Evolutionary conservation across 2,888 invertebrate genomes (phyloP).

Genomic region (Erpobdella octoculata): DNA sequence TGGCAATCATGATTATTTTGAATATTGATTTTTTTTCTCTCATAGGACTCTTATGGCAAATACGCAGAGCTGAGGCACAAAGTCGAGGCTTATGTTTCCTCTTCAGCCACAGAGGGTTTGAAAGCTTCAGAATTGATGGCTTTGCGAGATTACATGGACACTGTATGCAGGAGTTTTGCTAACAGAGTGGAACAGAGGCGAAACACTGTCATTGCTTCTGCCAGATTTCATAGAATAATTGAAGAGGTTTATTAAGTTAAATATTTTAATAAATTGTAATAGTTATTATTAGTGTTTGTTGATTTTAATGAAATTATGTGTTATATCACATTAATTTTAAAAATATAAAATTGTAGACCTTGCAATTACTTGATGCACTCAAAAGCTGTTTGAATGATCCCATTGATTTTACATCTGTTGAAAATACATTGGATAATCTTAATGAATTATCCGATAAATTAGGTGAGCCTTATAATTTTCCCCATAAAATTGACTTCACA

Average conservation of each 20-base stretch:
- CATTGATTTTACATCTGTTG: not conserved
- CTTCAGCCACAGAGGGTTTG: not conserved
- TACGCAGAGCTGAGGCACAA: conserved; percentile 70
- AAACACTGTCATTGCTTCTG: conserved; percentile 67
- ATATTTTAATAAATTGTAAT: not conserved
- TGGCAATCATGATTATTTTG: not conserved
- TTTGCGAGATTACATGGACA: conserved; percentile 73
- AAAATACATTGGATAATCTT: not conserved
- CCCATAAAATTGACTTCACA: not conserved
- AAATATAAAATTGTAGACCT: not conserved
- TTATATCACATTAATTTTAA: not conserved
- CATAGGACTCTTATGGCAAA: conserved; percentile 67
- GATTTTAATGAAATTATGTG: not conserved
- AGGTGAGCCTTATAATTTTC: not conserved
- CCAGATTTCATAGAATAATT: conserved; percentile 67
- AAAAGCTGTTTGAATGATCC: not conserved
- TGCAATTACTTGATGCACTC: not conserved
- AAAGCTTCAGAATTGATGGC: conserved; percentile 60
- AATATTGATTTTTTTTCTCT: not conserved
- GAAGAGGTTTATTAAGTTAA: conserved; percentile 60
- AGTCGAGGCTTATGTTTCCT: conserved; percentile 49
- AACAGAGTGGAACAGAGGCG: conserved; percentile 66
- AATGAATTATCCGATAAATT: not conserved
- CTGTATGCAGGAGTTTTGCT: conserved; percentile 70
- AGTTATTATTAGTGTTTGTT: not conserved